Evolutionary conservation across 2,888 invertebrate species (phyloP).

Genomic region (Epinotia demarniana): DNA sequence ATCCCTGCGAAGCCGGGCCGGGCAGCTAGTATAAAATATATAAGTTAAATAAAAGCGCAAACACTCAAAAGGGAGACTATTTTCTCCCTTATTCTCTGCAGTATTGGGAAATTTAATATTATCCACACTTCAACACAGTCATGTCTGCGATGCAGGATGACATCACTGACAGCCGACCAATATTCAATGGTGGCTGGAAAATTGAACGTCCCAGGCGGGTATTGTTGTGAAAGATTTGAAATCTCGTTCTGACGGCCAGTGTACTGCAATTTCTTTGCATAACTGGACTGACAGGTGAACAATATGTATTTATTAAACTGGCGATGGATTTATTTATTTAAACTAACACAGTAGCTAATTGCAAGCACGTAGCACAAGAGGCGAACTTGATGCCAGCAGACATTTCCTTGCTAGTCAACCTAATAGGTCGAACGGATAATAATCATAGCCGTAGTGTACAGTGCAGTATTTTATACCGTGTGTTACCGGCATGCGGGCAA

Average conservation of each 20-base stretch:
- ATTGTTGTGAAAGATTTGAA: conserved; percentile 4
- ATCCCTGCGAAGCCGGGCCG: no score
- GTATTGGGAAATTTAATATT: neutral
- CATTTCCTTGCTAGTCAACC: no score
- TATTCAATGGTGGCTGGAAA: neutral
- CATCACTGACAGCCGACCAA: conserved; percentile 4
- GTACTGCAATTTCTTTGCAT: neutral
- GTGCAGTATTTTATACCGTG: no score
- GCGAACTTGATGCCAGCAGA: no score
- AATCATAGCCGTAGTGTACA: no score
- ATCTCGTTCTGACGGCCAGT: conserved; percentile 1
- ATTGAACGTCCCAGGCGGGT: conserved; percentile 2
- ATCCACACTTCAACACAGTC: neutral
- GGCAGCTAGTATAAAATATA: no score
- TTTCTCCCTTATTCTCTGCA: neutral
- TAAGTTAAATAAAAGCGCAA: no score
- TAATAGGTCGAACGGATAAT: no score
- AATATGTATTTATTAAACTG: neutral
- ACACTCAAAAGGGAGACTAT: neutral
- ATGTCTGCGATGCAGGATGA: neutral
- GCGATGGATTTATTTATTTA: no score
- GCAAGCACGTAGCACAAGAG: no score
- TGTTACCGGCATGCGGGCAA: no score
- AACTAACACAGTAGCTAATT: no score
- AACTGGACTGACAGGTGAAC: neutral